phyloP scores from a whole-genome alignment of 2,113 vertebrate species.

The Siphamia tubifer region DNA sequence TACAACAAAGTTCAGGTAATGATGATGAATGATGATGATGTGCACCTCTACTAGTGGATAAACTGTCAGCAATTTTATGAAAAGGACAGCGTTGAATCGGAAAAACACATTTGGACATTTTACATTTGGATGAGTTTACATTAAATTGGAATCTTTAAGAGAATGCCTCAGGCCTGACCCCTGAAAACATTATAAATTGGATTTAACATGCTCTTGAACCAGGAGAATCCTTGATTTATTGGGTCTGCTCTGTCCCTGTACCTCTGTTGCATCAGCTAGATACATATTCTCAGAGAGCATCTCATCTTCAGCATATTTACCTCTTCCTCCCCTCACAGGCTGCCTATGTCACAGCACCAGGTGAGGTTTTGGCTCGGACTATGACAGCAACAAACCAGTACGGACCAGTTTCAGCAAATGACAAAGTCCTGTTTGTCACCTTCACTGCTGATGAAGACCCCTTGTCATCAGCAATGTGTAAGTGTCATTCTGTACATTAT shows the following conservation, averaged over 20 bases:
- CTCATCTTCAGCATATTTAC: not conserved
- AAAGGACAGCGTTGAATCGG: not conserved
- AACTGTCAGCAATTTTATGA: not conserved
- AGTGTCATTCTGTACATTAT: constrained; percentile 59
- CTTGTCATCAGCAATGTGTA: constrained; percentile 84
- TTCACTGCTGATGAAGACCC: constrained; percentile 84
- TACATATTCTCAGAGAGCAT: not conserved
- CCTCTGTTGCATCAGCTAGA: not conserved
- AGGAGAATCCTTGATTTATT: not conserved
- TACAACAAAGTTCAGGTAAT: constrained; percentile 82
- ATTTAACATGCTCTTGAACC: constrained; percentile 16
- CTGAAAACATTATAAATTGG: not conserved
- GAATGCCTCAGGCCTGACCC: not conserved
- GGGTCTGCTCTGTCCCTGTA: not conserved
- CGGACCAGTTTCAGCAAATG: constrained; percentile 37
- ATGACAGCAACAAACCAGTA: constrained; percentile 57
- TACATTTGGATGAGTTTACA: constrained; percentile 9
- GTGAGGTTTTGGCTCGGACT: constrained; percentile 70
- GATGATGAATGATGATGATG: too few species aligned
- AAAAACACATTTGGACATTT: constrained; percentile 10
- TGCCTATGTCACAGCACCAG: constrained; percentile 78
- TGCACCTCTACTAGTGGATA: not conserved
- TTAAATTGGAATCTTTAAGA: not conserved
- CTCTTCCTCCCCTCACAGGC: constrained; percentile 68
- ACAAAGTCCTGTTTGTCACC: constrained; percentile 85